Evolutionary conservation across 2,797 vertebrate species (phyloP).

Genomic region (Megalops cyprinoides): DNA sequence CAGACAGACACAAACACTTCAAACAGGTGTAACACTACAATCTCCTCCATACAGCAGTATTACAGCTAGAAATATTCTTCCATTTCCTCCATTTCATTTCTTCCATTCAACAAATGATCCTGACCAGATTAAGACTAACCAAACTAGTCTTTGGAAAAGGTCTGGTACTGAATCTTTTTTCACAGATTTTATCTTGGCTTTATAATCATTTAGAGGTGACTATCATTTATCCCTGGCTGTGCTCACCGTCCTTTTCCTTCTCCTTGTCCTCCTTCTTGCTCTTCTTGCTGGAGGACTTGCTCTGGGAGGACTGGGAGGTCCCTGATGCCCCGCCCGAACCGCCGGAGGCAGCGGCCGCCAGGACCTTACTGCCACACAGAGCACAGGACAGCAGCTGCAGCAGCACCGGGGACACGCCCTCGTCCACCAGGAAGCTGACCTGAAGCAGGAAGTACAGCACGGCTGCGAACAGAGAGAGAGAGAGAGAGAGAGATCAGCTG

Average conservation of each 20-base stretch:
- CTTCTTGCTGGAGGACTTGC: constrained; percentile 96
- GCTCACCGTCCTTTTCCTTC: constrained; percentile 93
- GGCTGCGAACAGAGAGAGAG: constrained; percentile 65
- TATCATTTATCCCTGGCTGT: too few relatives aligned
- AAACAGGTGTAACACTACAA: background rate
- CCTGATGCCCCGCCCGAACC: constrained; percentile 76
- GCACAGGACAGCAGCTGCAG: constrained; percentile 95
- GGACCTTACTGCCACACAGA: constrained; percentile 96
- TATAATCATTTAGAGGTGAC: too few relatives aligned
- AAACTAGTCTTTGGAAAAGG: too few relatives aligned
- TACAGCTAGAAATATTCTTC: too few relatives aligned
- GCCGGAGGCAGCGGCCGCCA: constrained; percentile 78
- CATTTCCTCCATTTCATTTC: too few relatives aligned
- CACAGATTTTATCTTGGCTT: too few relatives aligned
- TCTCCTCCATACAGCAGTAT: background rate
- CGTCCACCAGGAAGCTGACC: constrained; percentile 97
- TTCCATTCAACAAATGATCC: too few relatives aligned
- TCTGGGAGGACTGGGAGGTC: constrained; percentile 84
- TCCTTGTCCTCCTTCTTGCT: constrained; percentile 99
- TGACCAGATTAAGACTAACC: too few relatives aligned
- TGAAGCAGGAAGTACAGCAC: constrained; percentile 97
- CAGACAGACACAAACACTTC: constrained; percentile 22
- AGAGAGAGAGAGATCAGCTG: background rate
- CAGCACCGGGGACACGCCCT: constrained; percentile 93
- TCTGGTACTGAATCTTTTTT: too few relatives aligned